Conservation (phyloP, 2,888 invertebrate species). For the Dynastes hyllus region DNA sequence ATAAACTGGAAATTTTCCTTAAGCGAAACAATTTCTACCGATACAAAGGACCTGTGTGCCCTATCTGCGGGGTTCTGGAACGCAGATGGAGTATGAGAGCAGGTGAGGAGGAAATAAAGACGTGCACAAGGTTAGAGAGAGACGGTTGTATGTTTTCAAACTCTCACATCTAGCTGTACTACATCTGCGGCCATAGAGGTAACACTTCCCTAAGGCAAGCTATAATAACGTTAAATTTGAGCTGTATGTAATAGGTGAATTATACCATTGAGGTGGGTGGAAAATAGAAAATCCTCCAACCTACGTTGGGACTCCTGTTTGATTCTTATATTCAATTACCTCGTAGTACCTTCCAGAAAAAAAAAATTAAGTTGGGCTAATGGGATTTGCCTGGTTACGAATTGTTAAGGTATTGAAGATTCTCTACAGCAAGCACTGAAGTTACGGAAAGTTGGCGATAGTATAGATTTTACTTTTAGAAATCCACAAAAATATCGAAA, state of each 20-base stretch:
- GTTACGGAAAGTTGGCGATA: too few relatives aligned
- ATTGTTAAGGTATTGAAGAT: conserved; percentile 48
- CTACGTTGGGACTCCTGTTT: background rate
- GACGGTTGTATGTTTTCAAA: background rate
- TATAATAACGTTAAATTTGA: conserved; percentile 17
- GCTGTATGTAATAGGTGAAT: conserved; percentile 10
- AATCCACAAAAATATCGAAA: too few relatives aligned
- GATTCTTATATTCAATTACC: background rate
- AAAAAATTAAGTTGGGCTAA: background rate
- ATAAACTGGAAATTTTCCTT: conserved; percentile 17
- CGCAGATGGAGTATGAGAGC: background rate
- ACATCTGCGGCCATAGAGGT: background rate
- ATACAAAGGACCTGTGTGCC: background rate
- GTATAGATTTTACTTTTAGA: too few relatives aligned
- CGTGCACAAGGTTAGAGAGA: background rate
- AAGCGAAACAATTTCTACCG: conserved; percentile 21
- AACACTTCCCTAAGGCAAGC: conserved; percentile 13
- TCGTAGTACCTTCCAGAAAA: background rate
- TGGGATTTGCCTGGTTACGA: background rate
- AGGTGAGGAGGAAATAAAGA: background rate
- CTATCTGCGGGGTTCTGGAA: background rate
- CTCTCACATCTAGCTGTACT: background rate
- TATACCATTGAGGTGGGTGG: background rate
- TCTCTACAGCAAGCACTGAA: conserved; percentile 51
- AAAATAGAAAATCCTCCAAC: background rate